A percentile compares a stretch with the other conserved stretches of the same genome.
Evolutionary conservation across 2,113 vertebrate genomes (phyloP).

Genomic region (Aphyosemion australe): DNA sequence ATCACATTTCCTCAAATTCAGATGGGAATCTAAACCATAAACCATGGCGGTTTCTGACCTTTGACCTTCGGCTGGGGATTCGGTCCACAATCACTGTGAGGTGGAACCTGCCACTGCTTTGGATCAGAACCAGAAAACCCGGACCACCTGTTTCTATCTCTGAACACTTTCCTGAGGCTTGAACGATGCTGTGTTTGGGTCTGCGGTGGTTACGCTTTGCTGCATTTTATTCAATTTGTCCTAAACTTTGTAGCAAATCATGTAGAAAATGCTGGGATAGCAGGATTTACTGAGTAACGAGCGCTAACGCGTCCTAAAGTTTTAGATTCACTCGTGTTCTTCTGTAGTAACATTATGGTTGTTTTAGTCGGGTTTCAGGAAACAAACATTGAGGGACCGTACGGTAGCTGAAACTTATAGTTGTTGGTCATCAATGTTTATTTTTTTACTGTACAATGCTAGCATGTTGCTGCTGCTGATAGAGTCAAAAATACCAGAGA

Average conservation of each 20-base stretch:
- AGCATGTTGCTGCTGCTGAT: no score
- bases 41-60: background rate
- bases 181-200: constrained; percentile 15
- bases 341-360: constrained; percentile 32
- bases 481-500: no score
- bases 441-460: no score
- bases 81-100: constrained; percentile 52
- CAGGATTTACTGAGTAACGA: constrained; percentile 11
- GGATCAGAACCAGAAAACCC: no score
- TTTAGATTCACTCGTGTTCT: background rate
- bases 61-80: background rate
- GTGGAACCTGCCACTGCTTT: background rate
- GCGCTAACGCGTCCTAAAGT: constrained; percentile 10
- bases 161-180: constrained; percentile 22
- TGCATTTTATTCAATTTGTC: constrained; percentile 30
- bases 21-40: background rate
- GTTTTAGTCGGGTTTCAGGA: background rate
- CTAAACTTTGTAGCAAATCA: background rate
- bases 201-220: constrained; percentile 19
- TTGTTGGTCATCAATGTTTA: no score
- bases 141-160: background rate
- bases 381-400: background rate
- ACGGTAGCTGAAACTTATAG: background rate
- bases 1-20: background rate
- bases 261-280: no score